Base-by-base conservation (phyloP, 2,113 vertebrate genomes). In the Sylvietta virens region DNA sequence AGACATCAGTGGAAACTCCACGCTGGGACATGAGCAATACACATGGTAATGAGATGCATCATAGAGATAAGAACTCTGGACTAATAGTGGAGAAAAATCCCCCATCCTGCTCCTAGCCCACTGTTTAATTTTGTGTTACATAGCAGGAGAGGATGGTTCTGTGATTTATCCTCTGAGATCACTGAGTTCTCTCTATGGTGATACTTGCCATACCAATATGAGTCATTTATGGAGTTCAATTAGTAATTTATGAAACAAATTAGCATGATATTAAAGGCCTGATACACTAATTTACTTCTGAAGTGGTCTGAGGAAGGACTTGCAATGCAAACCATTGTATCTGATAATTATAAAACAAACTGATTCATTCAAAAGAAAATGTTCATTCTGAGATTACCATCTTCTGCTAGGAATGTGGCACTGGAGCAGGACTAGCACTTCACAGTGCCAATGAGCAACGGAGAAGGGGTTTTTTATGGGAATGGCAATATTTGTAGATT, bases 201-300 rank as follows among this genome's bases (percentile, higher is more conserved):
- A 92, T 72, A 72, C 86, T 91, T 37, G 4, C 45, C 81, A 37
- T 82, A 67, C 82, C 35, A 77, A 90, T n/a, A 72, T 94, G 92
- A 88, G 90, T 97, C 24, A 91, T 90, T 92, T 93, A 79, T 92
- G 44, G 81, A 57, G 39, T 94, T 97, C 85, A 94, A 60, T 92
- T 96, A 92, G 67, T 90, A 85, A 86, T 94, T 96, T 97, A 86
- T 95, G 35, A 92, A 97, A 64, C 45, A 60, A 79, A 90, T 97
- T 96, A 97, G 58, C 37, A 60, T 80, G 70, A 92, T 93, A 74
- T 79, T 94, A 82, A 95, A 92, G 83, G 60, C n/a, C 48, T 96
- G 50, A 40, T 70, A 53, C 35, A 64, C 23, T 44, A 80, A 58
- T 8, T 15, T 78, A 73, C 72, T 89, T 61, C 84, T 91, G 31